These are phyloP conservation scores for Enteromius mattozi DNA, from an alignment of 2,797 vertebrate species.

Conservation along the genomic window DNA sequence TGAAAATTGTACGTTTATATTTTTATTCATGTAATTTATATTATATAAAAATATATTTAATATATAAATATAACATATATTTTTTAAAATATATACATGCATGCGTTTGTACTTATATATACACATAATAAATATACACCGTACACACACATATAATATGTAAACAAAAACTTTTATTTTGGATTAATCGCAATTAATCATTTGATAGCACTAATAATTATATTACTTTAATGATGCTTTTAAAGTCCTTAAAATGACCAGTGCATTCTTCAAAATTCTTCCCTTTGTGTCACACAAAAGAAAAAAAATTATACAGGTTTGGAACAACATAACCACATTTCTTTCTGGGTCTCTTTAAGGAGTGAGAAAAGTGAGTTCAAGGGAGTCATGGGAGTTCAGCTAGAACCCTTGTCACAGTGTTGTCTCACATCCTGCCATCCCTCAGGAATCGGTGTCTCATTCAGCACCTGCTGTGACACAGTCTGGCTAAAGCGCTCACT, in stretches of 20 bases:
- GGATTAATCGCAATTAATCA: too few relatives aligned
- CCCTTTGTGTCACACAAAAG: background rate
- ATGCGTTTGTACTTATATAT: too few relatives aligned
- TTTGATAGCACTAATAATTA: background rate
- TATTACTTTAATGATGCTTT: background rate
- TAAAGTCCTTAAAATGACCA: background rate
- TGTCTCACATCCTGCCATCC: background rate
- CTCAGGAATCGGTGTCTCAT: background rate
- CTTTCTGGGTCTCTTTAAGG: background rate
- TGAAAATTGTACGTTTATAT: too few relatives aligned
- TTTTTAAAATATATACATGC: too few relatives aligned
- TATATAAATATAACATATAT: too few relatives aligned
- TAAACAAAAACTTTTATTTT: too few relatives aligned
- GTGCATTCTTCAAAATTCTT: background rate
- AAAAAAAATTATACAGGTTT: background rate
- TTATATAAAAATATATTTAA: too few relatives aligned
- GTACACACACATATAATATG: too few relatives aligned
- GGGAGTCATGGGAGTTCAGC: background rate
- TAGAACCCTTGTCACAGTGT: conserved; percentile 1
- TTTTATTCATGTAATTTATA: too few relatives aligned
- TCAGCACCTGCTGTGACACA: background rate
- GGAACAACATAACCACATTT: background rate
- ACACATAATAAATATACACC: too few relatives aligned
- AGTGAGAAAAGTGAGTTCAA: background rate
- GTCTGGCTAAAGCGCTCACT: background rate